A percentile compares a stretch with the other conserved stretches of the same genome.
Evolutionary conservation across 2,888 invertebrate genomes (phyloP).

Genomic region (Ecliptopera silaceata): DNA sequence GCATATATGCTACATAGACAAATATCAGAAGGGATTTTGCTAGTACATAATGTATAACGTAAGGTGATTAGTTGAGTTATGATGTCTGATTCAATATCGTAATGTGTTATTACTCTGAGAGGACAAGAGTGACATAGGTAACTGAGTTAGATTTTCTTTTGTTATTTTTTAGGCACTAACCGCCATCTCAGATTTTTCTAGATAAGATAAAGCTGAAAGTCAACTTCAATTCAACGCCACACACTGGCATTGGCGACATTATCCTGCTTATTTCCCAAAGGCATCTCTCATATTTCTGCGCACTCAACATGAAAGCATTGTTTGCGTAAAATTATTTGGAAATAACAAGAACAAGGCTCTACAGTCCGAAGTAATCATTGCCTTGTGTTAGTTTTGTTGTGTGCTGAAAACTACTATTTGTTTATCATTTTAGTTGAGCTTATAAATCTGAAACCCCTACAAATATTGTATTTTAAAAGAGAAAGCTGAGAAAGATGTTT

Average conservation of each 20-base stretch:
- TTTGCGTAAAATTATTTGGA: constrained; percentile 42
- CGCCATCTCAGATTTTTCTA: neutral
- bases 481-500: too few relatives aligned
- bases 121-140: too few relatives aligned
- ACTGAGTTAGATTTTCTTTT: neutral
- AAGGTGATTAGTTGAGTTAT: too few relatives aligned
- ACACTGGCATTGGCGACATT: constrained; percentile 46
- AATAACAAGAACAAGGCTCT: constrained; percentile 26
- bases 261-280: constrained; percentile 61
- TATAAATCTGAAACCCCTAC: neutral
- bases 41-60: neutral
- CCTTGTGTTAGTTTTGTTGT: constrained; percentile 14
- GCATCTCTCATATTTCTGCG: constrained; percentile 51
- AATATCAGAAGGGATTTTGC: neutral
- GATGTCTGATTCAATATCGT: too few relatives aligned
- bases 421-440: neutral
- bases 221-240: constrained; percentile 19
- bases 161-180: neutral
- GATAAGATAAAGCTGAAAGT: constrained; percentile 3
- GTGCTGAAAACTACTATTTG: constrained; percentile 5
- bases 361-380: constrained; percentile 15
- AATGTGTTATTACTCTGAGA: too few relatives aligned
- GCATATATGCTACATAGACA: neutral
- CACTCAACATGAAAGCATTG: constrained; percentile 50
- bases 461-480: too few relatives aligned